phyloP scores from a whole-genome alignment of 2,797 vertebrate species.

The Protonibea diacanthus region DNA sequence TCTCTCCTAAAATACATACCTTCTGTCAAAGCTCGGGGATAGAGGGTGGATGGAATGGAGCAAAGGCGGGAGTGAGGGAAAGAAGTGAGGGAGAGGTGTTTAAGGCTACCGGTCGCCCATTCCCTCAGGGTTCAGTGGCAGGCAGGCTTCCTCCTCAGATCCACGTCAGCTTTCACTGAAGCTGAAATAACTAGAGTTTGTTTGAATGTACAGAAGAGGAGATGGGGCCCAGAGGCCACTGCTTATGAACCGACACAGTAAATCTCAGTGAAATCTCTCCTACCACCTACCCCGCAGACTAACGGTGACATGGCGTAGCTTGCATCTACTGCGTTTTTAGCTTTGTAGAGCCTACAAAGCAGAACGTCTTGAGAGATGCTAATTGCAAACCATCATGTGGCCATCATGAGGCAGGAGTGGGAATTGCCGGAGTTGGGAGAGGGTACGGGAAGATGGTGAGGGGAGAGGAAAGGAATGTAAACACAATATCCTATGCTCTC shows the following conservation, averaged over 20 bases:
- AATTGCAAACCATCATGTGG: constrained; percentile 66
- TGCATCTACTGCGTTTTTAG: constrained; percentile 46
- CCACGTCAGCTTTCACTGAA: constrained; percentile 73
- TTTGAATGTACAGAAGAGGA: constrained; percentile 69
- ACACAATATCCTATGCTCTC: constrained; percentile 79
- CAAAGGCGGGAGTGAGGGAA: constrained; percentile 55
- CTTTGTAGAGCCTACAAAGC: constrained; percentile 53
- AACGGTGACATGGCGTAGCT: constrained; percentile 45
- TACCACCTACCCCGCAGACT: constrained; percentile 16
- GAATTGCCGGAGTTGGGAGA: constrained; percentile 48
- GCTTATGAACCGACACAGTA: constrained; percentile 62
- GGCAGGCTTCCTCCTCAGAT: constrained; percentile 73
- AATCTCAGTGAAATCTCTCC: constrained; percentile 65
- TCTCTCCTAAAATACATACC: constrained; percentile 86
- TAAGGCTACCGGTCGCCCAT: constrained; percentile 71
- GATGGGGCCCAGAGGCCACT: constrained; percentile 55
- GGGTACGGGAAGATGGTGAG: constrained; percentile 15
- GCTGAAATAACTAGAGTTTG: constrained; percentile 77
- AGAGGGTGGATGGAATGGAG: constrained; percentile 66
- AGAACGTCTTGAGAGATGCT: constrained; percentile 66
- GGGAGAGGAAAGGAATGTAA: constrained; percentile 64
- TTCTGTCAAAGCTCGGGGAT: constrained; percentile 74
- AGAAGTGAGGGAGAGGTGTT: constrained; percentile 71
- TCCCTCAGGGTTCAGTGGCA: constrained; percentile 71
- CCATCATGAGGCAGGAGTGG: constrained; percentile 47